These are phyloP conservation scores for Xenopus petersii DNA, from an alignment of 2,797 vertebrate genomes.

Conservation along the genomic window DNA sequence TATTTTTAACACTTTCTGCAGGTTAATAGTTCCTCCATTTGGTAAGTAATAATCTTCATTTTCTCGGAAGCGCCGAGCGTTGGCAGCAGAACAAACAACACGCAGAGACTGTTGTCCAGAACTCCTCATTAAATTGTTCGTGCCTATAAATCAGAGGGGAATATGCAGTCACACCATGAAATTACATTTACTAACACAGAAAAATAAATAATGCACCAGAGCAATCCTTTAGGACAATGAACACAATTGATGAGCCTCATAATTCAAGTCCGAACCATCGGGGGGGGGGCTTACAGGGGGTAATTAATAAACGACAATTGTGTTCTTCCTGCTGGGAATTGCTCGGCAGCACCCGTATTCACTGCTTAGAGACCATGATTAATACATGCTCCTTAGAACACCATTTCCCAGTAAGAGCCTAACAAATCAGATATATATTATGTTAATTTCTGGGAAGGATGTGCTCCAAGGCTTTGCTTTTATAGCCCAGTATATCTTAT, in stretches of 20 bases:
- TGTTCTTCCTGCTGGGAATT: slow-evolving; percentile 30
- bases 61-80: neutral
- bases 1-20: neutral
- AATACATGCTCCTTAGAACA: slow-evolving; percentile 40
- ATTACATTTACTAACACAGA: slow-evolving; percentile 30
- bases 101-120: neutral
- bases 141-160: slow-evolving; percentile 26
- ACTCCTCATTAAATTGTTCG: slow-evolving; percentile 35
- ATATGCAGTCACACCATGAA: slow-evolving; percentile 31
- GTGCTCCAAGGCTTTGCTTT: slow-evolving; percentile 22
- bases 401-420: slow-evolving; percentile 35
- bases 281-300: neutral
- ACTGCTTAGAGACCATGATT: slow-evolving; percentile 28
- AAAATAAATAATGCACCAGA: slow-evolving; percentile 42
- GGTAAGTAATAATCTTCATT: neutral
- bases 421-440: slow-evolving; percentile 42
- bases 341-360: slow-evolving; percentile 17
- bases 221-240: slow-evolving; percentile 20
- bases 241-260: slow-evolving; percentile 27
- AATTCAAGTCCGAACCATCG: slow-evolving; percentile 29
- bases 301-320: slow-evolving; percentile 27
- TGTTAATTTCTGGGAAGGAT: slow-evolving; percentile 31
- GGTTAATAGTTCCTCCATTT: neutral
- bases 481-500: slow-evolving; percentile 31
- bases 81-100: slow-evolving; percentile 1